phyloP scores from a whole-genome alignment of 2,113 vertebrate genomes.

The Elephas maximus region DNA sequence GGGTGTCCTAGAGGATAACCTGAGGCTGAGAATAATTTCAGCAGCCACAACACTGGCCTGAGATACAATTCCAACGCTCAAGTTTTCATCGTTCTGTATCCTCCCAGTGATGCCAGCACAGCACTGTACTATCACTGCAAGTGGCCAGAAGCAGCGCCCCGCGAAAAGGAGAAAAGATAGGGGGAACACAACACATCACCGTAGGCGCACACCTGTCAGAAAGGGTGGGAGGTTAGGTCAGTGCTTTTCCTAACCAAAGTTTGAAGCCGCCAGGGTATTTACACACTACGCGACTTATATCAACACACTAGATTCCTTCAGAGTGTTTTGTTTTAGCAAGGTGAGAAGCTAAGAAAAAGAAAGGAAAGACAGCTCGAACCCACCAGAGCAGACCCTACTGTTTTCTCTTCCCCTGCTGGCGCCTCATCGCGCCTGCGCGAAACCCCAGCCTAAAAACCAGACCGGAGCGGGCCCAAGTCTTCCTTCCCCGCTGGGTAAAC shows the following conservation, averaged over 20 bases:
- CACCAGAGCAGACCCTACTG: fast-evolving
- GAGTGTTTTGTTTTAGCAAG: fast-evolving
- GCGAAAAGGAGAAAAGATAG: neutral
- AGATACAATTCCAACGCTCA: neutral
- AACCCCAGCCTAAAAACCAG: fast-evolving
- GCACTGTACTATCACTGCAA: fast-evolving
- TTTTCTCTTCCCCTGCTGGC: fast-evolving
- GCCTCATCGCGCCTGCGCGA: conserved; percentile 26
- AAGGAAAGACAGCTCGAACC: neutral
- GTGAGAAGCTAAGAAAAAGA: neutral
- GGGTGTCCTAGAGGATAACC: neutral
- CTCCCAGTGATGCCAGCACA: neutral
- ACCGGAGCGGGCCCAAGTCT: fast-evolving
- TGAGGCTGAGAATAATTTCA: neutral
- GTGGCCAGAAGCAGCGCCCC: fast-evolving
- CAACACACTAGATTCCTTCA: neutral
- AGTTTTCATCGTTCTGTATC: neutral
- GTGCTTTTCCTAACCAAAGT: neutral
- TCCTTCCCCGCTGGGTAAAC: fast-evolving
- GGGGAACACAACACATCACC: no score
- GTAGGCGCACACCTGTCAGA: neutral
- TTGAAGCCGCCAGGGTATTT: neutral
- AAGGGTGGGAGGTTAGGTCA: neutral
- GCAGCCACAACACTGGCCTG: neutral
- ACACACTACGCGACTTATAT: neutral